These are phyloP conservation scores for Meleagris gallopavo DNA, from an alignment of 2,113 vertebrate species.

Conservation along the genomic window DNA sequence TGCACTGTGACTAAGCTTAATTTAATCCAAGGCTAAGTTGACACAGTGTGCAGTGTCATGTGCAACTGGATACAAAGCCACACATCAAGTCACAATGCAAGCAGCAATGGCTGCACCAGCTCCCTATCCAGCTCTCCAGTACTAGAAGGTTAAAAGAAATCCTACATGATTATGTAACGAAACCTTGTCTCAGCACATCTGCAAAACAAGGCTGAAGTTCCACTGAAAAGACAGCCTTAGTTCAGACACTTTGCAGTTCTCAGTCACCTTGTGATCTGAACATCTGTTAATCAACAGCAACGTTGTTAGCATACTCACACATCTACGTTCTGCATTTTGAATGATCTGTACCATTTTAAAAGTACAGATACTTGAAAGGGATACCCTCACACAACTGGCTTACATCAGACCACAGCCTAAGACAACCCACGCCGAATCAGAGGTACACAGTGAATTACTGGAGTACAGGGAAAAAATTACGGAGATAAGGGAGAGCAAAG, in stretches of 20 bases:
- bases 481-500: background rate
- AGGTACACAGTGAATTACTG: background rate
- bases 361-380: background rate
- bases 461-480: background rate
- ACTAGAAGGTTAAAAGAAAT: background rate
- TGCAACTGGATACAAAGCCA: background rate
- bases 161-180: background rate
- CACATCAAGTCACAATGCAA: background rate
- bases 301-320: background rate
- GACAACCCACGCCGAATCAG: background rate
- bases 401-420: background rate
- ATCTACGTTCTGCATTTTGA: background rate
- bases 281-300: background rate
- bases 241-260: background rate
- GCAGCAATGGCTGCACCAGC: background rate
- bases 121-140: background rate
- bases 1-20: background rate
- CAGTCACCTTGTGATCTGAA: background rate
- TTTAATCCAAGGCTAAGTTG: background rate
- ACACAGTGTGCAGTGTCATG: background rate
- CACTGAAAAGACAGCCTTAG: background rate
- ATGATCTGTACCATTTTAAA: background rate
- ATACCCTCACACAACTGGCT: background rate
- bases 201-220: background rate
- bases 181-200: background rate